Evolutionary conservation across 2,113 vertebrate species (phyloP), one percentile per base, ranked within the genome.

Genomic region (Jaculus jaculus): DNA sequence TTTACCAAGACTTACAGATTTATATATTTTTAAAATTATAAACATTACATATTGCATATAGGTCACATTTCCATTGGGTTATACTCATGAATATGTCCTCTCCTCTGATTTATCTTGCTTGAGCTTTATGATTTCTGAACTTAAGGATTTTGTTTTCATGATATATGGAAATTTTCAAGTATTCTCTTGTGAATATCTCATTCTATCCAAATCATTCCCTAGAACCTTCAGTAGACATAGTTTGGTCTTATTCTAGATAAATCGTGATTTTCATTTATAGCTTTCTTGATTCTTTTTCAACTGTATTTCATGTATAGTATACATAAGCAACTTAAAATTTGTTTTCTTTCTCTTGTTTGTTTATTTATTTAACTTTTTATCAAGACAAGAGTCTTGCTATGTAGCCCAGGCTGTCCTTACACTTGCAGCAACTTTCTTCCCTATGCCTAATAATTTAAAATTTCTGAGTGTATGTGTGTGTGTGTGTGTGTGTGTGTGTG

Each of bases 111-210:
- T 79, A 15, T 66, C 92, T 74, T 90, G 32, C 26, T 37, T 75
- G 47, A 26, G 23, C 75, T 74, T 75, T 77, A 17, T 47, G 60
- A 69, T 61, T 74, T 21, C 5, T 63, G 34, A 84, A 87, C 68
- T 61, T 71, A 75, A 77, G 51, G 13, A 87, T 92, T 77, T 83
- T 69, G 24, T 79, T 66, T 78, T 84, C n/a, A 80, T 87, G 13
- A 34, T 51, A 92, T 51, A 74, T 9, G 39, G 42, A 80, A 92
- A 94, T 68, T 81, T 47, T 84, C 2, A 81, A 39, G 84, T 65
- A 37, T 39, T 91, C 39, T 88, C 10, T 96, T 77, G 87, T 18
- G n/a, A 72, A 47, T 47, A 21, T 42, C 65, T 91, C 47, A 13
- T 68, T 37, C 24, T 72, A 10, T 23, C 24, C 60, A 51, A 11